Conservation (phyloP, 1,140 invertebrate genomes). For the Trichonephila inaurata region DNA sequence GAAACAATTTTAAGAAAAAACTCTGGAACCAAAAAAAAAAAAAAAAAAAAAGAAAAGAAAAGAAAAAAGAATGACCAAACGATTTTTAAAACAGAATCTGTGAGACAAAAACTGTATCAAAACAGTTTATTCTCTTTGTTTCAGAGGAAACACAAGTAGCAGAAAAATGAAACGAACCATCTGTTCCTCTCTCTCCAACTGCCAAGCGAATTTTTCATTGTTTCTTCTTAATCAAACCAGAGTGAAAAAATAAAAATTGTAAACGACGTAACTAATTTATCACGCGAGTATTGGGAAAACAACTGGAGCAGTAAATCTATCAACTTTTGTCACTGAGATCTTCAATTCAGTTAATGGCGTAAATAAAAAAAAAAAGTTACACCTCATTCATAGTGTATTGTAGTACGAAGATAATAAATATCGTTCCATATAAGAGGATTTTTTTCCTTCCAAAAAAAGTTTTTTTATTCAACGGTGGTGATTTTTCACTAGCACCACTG, state of each 20-base stretch:
- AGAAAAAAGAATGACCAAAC: neutral
- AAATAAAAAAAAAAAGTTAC: neutral
- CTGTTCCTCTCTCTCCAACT: neutral
- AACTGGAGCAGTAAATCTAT: constrained; percentile 14
- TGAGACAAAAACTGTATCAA: neutral
- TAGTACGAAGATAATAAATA: neutral
- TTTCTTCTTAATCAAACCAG: constrained; percentile 6
- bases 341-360: constrained; percentile 26
- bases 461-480: neutral
- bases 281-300: constrained; percentile 3
- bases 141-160: neutral
- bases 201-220: neutral
- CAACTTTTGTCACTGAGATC: constrained; percentile 10
- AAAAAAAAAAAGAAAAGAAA: too few relatives aligned
- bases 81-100: neutral
- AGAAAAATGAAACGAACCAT: constrained; percentile 1
- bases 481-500: neutral
- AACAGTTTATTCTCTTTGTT: constrained; percentile 7
- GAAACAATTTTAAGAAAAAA: too few relatives aligned
- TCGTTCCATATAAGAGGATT: neutral
- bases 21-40: too few relatives aligned
- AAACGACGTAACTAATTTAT: constrained; percentile 3
- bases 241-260: neutral
- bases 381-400: neutral
- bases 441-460: neutral